Conservation (phyloP, 2,113 vertebrate genomes). For the human region GRCh38 chr13:23185501-23186000, state of each 20-base stretch:
- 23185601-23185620: background rate
- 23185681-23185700: background rate
- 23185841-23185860: background rate
- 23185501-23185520: background rate
- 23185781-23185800: background rate
- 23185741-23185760: background rate
- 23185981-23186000: background rate
- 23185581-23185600: background rate
- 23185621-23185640: background rate
- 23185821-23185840: background rate
- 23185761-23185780: background rate
- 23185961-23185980: too few species aligned
- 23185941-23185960: background rate
- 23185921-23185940: background rate
- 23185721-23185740: too few species aligned
- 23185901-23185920: too few species aligned
- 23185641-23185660: background rate
- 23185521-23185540: background rate
- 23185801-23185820: background rate
- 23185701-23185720: too few species aligned
- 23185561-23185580: background rate
- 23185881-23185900: background rate
- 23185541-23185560: background rate
- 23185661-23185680: accelerated
- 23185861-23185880: background rate